Percentiles rank a stretch among this genome's conserved stretches.
phyloP scores from a whole-genome alignment of 2,113 vertebrate genomes.

The Hassar affinis region DNA sequence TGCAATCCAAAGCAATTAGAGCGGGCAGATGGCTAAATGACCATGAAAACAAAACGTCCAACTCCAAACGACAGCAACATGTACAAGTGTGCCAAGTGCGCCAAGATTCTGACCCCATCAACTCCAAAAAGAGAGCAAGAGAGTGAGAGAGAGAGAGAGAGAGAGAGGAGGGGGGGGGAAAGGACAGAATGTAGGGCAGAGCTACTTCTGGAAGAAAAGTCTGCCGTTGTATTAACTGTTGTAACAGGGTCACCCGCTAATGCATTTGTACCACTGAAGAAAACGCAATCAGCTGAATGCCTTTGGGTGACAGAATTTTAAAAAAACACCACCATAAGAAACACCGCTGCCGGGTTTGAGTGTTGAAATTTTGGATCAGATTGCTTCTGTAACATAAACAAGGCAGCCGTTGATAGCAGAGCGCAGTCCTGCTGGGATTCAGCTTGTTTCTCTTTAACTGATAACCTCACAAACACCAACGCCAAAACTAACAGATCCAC shows the following conservation, averaged over 20 bases:
- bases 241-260: constrained; percentile 47
- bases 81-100: constrained; percentile 46
- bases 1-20: constrained; percentile 77
- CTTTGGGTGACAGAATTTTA: not conserved
- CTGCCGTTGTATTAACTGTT: constrained; percentile 35
- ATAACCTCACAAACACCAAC: constrained; percentile 50
- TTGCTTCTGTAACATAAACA: constrained; percentile 65
- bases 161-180: not conserved
- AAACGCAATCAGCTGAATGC: constrained; percentile 11
- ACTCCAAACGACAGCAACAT: constrained; percentile 45
- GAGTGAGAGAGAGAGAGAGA: not conserved
- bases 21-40: constrained; percentile 74
- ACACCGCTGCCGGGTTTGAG: constrained; percentile 2
- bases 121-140: constrained; percentile 14
- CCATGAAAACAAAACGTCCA: constrained; percentile 41
- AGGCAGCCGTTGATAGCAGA: constrained; percentile 42
- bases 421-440: constrained; percentile 1
- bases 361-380: constrained; percentile 60
- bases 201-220: constrained; percentile 44
- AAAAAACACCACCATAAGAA: too few relatives aligned
- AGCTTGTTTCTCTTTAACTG: constrained; percentile 58
- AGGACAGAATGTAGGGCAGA: constrained; percentile 50
- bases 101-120: constrained; percentile 49
- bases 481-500: not conserved
- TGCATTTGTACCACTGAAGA: not conserved